Percentiles rank a stretch among this genome's conserved stretches.
phyloP scores from a whole-genome alignment of 2,797 vertebrate species.

The Taenioides sp. region DNA sequence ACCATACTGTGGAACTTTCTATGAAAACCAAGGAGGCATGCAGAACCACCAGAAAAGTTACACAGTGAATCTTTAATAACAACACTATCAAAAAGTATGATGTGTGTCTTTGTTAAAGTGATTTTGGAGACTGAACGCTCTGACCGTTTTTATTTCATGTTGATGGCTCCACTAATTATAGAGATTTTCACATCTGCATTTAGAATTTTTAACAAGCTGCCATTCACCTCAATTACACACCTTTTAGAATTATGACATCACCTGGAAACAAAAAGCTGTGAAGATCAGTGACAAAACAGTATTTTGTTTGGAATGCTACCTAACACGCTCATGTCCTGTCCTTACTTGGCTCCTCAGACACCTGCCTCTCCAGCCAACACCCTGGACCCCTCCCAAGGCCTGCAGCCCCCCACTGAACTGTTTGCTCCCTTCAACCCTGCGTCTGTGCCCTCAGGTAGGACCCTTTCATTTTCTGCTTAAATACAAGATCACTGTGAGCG shows the following conservation, averaged over 20 bases:
- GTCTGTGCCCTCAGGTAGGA: conserved; percentile 97
- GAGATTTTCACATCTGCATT: neutral
- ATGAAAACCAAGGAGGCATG: neutral
- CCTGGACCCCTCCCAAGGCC: conserved; percentile 90
- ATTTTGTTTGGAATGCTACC: neutral
- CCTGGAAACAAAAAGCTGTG: neutral
- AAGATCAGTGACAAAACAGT: neutral
- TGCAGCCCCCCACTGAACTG: conserved; percentile 90
- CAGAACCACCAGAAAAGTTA: neutral
- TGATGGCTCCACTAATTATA: neutral
- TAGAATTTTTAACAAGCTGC: neutral
- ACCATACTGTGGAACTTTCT: neutral
- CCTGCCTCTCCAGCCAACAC: conserved; percentile 97
- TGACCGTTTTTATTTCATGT: neutral
- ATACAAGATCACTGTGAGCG: conserved; percentile 28
- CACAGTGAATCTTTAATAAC: neutral
- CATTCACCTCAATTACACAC: neutral
- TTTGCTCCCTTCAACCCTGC: conserved; percentile 93
- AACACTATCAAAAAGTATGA: neutral
- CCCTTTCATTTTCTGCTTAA: conserved; percentile 36
- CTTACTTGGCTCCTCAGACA: conserved; percentile 76
- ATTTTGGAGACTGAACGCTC: neutral
- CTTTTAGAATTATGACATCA: neutral
- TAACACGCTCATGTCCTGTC: conserved; percentile 8
- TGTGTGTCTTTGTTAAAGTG: neutral